Evolutionary conservation across 2,113 vertebrate species (phyloP).

Genomic region (Pseudonaja textilis): DNA sequence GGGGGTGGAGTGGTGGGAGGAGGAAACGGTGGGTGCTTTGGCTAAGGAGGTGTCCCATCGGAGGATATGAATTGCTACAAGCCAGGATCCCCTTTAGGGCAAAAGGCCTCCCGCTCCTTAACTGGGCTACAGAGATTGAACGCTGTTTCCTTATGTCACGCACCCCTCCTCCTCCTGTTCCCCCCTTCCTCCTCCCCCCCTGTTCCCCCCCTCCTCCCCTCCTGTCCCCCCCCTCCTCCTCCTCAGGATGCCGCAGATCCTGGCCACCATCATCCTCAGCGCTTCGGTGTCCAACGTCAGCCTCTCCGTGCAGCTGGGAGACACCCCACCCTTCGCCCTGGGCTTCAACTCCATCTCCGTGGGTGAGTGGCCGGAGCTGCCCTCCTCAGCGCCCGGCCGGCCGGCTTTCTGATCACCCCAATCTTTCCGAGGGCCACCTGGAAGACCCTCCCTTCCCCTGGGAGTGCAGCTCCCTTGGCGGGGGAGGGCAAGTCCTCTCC

Average conservation of each 20-base stretch:
- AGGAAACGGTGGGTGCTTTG: background rate
- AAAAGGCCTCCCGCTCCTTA: background rate
- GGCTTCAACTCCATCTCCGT: slow-evolving; percentile 86
- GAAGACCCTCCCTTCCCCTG: background rate
- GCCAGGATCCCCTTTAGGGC: background rate
- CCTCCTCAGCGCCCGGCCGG: background rate
- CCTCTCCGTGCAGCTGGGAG: slow-evolving; percentile 89
- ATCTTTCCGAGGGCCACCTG: background rate
- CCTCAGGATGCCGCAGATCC: slow-evolving; percentile 81
- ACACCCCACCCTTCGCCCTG: slow-evolving; percentile 91
- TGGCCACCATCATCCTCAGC: slow-evolving; percentile 85
- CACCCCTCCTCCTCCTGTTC: fast-evolving
- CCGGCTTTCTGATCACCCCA: background rate
- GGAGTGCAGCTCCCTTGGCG: background rate
- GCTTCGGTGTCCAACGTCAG: slow-evolving; percentile 88
- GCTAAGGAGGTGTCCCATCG: too few relatives aligned
- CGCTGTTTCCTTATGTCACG: background rate
- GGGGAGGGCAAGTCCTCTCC: background rate
- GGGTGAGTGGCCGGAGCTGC: slow-evolving; percentile 69
- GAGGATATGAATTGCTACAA: background rate
- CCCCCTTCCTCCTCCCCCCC: fast-evolving
- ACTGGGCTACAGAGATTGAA: background rate
- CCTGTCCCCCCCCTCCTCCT: too few relatives aligned
- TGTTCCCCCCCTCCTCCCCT: too few relatives aligned
- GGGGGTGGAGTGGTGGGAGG: too few relatives aligned